Conservation (phyloP, 2,113 vertebrate genomes). For the Myxocyprinus asiaticus region DNA sequence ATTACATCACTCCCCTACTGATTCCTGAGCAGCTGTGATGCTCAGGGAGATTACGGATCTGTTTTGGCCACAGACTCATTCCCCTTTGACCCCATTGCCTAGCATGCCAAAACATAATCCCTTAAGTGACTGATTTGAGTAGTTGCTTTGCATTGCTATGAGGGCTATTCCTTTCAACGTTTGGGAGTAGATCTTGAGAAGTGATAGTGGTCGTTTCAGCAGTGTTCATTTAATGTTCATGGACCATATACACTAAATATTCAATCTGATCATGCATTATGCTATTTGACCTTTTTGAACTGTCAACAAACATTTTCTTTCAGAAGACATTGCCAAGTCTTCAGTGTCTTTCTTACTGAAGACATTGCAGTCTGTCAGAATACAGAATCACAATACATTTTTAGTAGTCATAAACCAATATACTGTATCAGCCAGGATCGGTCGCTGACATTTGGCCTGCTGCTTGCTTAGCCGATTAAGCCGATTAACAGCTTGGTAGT, state of each 20-base stretch:
- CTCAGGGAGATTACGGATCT: neutral
- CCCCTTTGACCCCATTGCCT: neutral
- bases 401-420: too few species aligned
- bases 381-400: too few species aligned
- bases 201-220: neutral
- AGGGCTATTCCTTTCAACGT: neutral
- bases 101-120: constrained; percentile 9
- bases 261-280: neutral
- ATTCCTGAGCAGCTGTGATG: neutral
- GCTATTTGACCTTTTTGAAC: too few species aligned
- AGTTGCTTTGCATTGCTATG: neutral
- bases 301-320: too few species aligned
- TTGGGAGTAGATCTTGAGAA: neutral
- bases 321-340: too few species aligned
- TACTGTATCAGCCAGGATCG: too few species aligned
- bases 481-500: too few species aligned
- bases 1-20: neutral
- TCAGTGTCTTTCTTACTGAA: too few species aligned
- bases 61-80: neutral
- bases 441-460: too few species aligned
- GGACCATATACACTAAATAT: neutral
- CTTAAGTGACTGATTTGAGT: constrained; percentile 4
- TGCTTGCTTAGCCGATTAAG: too few species aligned
- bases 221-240: neutral
- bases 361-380: too few species aligned